phyloP scores from a whole-genome alignment of 1,140 invertebrate genomes.

The Drosophila fuyamai region DNA sequence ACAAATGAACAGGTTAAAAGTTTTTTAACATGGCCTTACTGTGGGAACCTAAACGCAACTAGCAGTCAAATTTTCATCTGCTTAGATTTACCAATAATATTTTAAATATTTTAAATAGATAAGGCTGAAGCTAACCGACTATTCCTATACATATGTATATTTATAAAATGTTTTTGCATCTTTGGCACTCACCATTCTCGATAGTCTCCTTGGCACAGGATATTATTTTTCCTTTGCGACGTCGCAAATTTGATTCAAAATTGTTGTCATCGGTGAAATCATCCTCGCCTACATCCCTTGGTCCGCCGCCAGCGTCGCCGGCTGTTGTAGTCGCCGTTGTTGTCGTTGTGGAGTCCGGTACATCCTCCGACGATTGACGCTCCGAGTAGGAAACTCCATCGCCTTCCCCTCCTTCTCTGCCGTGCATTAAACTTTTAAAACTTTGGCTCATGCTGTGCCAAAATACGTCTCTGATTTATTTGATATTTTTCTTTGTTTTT shows the following conservation, averaged over 20 bases:
- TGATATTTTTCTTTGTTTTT: slow-evolving; percentile 18
- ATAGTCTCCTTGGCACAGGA: slow-evolving; percentile 85
- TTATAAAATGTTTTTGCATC: too few relatives aligned
- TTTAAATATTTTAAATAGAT: slow-evolving; percentile 1
- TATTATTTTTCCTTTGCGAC: slow-evolving; percentile 85
- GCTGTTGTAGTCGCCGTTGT: slow-evolving; percentile 57
- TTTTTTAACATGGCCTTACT: background rate
- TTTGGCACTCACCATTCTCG: slow-evolving; percentile 77
- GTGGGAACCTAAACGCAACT: slow-evolving; percentile 11
- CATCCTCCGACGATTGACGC: slow-evolving; percentile 79
- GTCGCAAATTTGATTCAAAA: slow-evolving; percentile 84
- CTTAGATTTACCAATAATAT: slow-evolving; percentile 2
- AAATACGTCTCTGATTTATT: slow-evolving; percentile 30
- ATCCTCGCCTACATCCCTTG: slow-evolving; percentile 53
- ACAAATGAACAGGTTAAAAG: slow-evolving; percentile 20
- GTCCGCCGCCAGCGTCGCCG: slow-evolving; percentile 44
- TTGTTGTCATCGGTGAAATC: slow-evolving; percentile 83
- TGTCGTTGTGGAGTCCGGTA: slow-evolving; percentile 66
- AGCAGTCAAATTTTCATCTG: slow-evolving; percentile 32
- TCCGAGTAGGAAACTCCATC: slow-evolving; percentile 50
- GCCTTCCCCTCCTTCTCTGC: slow-evolving; percentile 27
- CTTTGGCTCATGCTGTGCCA: slow-evolving; percentile 78
- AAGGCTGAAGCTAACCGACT: background rate
- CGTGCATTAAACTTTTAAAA: slow-evolving; percentile 75
- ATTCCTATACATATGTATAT: background rate